A percentile compares a stretch with the other conserved stretches of the same genome.
These are phyloP conservation scores for Plutella xylostella DNA, from an alignment of 2,888 invertebrate genomes.

Conservation along the genomic window DNA sequence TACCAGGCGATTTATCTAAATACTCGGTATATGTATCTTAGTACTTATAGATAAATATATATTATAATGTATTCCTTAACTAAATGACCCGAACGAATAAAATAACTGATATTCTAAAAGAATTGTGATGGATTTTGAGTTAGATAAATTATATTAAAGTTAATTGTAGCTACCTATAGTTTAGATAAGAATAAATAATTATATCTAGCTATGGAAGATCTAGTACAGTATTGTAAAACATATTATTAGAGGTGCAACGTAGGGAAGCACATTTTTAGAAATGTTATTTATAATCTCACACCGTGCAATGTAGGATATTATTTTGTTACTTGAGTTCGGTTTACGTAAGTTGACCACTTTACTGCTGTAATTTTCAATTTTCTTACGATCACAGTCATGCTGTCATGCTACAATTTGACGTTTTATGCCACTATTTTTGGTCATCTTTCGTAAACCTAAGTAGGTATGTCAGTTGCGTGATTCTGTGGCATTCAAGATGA, in stretches of 20 bases:
- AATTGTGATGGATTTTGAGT: slow-evolving; percentile 68
- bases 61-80: neutral
- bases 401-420: too few species aligned
- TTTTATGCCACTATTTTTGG: too few species aligned
- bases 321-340: too few species aligned
- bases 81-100: slow-evolving; percentile 39
- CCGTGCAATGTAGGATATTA: slow-evolving; percentile 6
- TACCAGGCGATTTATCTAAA: neutral
- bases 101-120: slow-evolving; percentile 68
- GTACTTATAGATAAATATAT: too few species aligned
- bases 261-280: slow-evolving; percentile 6
- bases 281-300: neutral
- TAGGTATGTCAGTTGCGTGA: too few species aligned
- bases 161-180: neutral
- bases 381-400: too few species aligned
- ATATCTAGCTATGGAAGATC: neutral
- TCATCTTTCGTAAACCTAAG: too few species aligned
- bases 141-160: slow-evolving; percentile 33
- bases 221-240: neutral
- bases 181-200: neutral
- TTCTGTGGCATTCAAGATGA: too few species aligned
- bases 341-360: too few species aligned
- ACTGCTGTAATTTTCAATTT: too few species aligned
- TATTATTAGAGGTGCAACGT: slow-evolving; percentile 2
- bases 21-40: too few species aligned